A percentile compares a stretch with the other conserved stretches of the same genome.
Conservation (phyloP, 92 coral and sea anemone species). For the Anthopleura xanthogrammica region DNA sequence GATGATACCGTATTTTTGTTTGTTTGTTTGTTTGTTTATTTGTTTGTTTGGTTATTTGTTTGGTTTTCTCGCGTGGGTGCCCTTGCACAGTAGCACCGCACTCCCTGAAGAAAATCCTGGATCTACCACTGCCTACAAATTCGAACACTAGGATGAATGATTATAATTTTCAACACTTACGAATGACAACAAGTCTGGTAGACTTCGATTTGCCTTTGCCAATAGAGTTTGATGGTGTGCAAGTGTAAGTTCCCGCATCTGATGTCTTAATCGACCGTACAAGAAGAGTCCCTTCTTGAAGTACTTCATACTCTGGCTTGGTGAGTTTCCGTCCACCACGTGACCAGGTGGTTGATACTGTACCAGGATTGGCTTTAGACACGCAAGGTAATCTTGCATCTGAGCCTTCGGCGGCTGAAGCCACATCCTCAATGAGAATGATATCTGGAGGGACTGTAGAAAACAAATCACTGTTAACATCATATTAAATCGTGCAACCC, state of each 20-base stretch:
- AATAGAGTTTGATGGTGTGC: conserved; percentile 83
- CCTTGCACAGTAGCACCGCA: too few relatives aligned
- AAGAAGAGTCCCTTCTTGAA: conserved; percentile 78
- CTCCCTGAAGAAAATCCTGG: too few relatives aligned
- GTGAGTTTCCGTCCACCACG: conserved; percentile 50
- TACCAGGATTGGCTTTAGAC: conserved; percentile 82
- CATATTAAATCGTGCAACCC: not conserved
- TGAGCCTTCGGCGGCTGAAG: conserved; percentile 63
- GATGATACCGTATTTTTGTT: too few relatives aligned
- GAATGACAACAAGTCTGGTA: conserved; percentile 69
- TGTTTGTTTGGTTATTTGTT: too few relatives aligned
- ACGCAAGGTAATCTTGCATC: conserved; percentile 89
- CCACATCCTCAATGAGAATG: conserved; percentile 44
- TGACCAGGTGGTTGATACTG: conserved; percentile 78
- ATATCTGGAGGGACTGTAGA: conserved; percentile 70
- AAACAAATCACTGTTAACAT: not conserved
- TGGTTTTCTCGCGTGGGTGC: too few relatives aligned
- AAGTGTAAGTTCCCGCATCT: conserved; percentile 77
- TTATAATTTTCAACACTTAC: conserved; percentile 33
- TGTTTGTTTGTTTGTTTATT: too few relatives aligned
- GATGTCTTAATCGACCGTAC: conserved; percentile 73
- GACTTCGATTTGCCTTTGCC: conserved; percentile 64
- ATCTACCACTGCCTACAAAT: too few relatives aligned
- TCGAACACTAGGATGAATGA: too few relatives aligned
- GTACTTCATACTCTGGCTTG: conserved; percentile 56